Percentiles rank a stretch among this genome's conserved stretches.
Conservation (phyloP, 2,113 vertebrate genomes). For the Chionis minor region DNA sequence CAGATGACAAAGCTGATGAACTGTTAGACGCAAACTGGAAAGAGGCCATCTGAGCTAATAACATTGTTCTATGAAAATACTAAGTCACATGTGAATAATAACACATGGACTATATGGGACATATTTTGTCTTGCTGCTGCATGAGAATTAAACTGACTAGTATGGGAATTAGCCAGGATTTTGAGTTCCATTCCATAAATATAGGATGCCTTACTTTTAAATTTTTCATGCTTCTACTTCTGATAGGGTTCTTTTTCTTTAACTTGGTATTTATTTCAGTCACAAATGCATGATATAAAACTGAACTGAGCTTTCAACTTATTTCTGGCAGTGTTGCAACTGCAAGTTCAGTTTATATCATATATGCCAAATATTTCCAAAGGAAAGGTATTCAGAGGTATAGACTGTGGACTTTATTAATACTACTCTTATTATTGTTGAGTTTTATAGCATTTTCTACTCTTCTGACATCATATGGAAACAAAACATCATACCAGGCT, state of each 20-base stretch:
- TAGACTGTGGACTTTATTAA: background rate
- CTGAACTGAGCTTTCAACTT: background rate
- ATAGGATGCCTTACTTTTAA: background rate
- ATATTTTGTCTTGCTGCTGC: background rate
- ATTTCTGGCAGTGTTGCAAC: background rate
- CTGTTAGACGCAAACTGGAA: background rate
- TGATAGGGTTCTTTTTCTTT: background rate
- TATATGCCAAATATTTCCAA: background rate
- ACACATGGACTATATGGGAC: background rate
- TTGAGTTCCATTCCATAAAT: background rate
- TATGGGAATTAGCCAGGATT: background rate
- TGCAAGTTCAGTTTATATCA: background rate
- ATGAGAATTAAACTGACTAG: background rate
- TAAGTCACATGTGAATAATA: background rate
- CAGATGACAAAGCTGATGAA: conserved; percentile 30
- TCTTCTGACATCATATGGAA: background rate
- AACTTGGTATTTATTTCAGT: background rate
- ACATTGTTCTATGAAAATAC: background rate
- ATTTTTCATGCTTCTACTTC: background rate
- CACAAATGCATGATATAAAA: background rate
- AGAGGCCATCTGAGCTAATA: background rate
- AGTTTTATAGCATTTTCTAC: background rate
- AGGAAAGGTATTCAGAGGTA: background rate
- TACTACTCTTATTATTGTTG: background rate
- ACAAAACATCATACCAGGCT: background rate